Conservation (phyloP, 2,113 vertebrate genomes). For the Sclerurus mexicanus region DNA sequence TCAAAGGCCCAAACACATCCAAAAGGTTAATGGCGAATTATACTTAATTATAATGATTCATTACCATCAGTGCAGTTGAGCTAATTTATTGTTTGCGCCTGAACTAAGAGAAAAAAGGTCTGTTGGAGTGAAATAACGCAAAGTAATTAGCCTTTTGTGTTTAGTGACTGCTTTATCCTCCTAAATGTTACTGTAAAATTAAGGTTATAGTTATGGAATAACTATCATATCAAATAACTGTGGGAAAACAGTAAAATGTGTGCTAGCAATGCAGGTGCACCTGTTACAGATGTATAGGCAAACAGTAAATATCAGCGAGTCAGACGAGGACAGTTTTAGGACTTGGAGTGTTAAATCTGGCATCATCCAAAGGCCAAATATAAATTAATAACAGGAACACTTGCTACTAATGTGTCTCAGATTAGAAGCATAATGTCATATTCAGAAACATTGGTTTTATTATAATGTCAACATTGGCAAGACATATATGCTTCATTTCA, state of each 20-base stretch:
- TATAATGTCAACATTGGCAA: conserved; percentile 68
- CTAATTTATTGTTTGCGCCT: conserved; percentile 76
- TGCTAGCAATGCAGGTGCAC: conserved; percentile 70
- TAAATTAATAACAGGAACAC: conserved; percentile 75
- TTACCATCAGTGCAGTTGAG: conserved; percentile 74
- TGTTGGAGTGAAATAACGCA: conserved; percentile 64
- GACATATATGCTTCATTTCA: conserved; percentile 37
- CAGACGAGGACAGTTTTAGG: conserved; percentile 78
- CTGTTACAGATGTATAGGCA: conserved; percentile 81
- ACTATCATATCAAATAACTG: conserved; percentile 31
- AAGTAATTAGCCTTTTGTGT: conserved; percentile 76
- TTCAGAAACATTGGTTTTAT: conserved; percentile 72
- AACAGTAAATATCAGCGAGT: conserved; percentile 76
- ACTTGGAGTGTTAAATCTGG: conserved; percentile 67
- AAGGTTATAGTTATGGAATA: conserved; percentile 40
- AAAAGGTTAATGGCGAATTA: conserved; percentile 81
- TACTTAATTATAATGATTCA: conserved; percentile 81
- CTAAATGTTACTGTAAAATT: conserved; percentile 67
- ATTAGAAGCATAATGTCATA: conserved; percentile 68
- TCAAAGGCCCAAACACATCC: conserved; percentile 58
- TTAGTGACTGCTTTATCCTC: conserved; percentile 65
- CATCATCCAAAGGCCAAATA: conserved; percentile 74
- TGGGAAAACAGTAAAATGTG: conserved; percentile 58
- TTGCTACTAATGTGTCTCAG: conserved; percentile 72
- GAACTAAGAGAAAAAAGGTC: conserved; percentile 68